Evolutionary conservation across 2,888 invertebrate genomes (phyloP), one percentile per base, ranked within the genome.

Genomic region (Kuschelorhynchus macadamiae): DNA sequence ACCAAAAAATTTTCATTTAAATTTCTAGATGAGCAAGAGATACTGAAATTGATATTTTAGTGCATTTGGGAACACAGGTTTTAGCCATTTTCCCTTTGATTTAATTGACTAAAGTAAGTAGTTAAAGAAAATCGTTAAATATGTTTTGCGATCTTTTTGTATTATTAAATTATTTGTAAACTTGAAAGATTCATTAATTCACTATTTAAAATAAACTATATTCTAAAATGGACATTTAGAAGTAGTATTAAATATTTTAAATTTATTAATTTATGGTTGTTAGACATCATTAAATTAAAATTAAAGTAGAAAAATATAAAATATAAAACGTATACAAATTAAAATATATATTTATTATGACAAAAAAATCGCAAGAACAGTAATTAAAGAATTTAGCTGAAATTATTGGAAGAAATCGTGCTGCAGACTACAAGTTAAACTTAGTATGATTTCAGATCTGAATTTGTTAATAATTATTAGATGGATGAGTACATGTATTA

Each of bases 401-500:
- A 25, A 25, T 25, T 7, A 25, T 25, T 25, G 25, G 25, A 25
- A 25, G 7, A 16, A 41, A 39, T 39, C 41, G 56, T 42, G 56
- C 56, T 56, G 20, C 56, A 56, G 44, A 56, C 56, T 56, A 50
- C 16, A 5, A 30, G 17, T 16, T 16, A 16, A 32, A 33, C 12
- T n/a, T 17, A 50, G 47, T 47, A 57, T 57, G 52, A 52, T 33
- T 14, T 49, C 32, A 49, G 49, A 49, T 49, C 49, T 47, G 44
- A 3, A 11, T 7, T 25, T 25, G 20, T 20, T 21, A 47, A 47
- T 47, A 21, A 7, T 25, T 5, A 7, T 25, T 25, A 25, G 7
- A 25, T 7, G 25, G 7, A 25, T 25, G 25, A 25, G 7, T 25
- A 25, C 7, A 25, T 17, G 14, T 1, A 21, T 42, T 41, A 55